Evolutionary conservation across 2,888 invertebrate genomes (phyloP).

Genomic region (Saturnia pavonia): DNA sequence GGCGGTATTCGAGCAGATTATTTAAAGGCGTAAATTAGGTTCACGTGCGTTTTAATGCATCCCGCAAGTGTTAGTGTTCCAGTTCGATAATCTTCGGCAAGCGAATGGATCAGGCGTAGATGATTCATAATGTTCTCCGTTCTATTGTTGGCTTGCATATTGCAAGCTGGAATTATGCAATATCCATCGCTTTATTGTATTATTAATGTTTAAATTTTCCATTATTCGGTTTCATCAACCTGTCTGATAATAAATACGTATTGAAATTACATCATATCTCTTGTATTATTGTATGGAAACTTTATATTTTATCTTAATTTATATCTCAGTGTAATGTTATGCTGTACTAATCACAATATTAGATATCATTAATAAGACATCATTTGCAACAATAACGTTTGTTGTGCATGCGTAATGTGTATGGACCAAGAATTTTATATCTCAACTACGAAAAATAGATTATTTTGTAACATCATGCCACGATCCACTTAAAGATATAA

Average conservation of each 20-base stretch:
- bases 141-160: conserved; percentile 76
- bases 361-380: background rate
- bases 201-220: conserved; percentile 30
- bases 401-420: background rate
- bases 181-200: conserved; percentile 56
- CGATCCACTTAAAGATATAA: conserved; percentile 73
- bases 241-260: conserved; percentile 17
- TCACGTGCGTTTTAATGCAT: conserved; percentile 81
- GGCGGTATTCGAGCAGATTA: conserved; percentile 56
- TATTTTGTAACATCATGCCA: conserved; percentile 46
- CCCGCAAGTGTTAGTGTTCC: conserved; percentile 75
- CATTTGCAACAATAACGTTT: background rate
- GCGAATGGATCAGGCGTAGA: conserved; percentile 71
- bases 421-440: background rate
- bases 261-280: conserved; percentile 2
- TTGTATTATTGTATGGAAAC: background rate
- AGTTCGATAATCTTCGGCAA: conserved; percentile 78
- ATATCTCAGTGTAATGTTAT: background rate
- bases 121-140: conserved; percentile 75
- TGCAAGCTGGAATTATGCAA: conserved; percentile 73
- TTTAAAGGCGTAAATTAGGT: conserved; percentile 76
- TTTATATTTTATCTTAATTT: background rate
- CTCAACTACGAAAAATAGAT: background rate
- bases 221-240: conserved; percentile 23
- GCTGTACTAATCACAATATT: background rate